These are phyloP conservation scores for Pomacea canaliculata DNA, from an alignment of 2,888 invertebrate genomes.

Conservation along the genomic window DNA sequence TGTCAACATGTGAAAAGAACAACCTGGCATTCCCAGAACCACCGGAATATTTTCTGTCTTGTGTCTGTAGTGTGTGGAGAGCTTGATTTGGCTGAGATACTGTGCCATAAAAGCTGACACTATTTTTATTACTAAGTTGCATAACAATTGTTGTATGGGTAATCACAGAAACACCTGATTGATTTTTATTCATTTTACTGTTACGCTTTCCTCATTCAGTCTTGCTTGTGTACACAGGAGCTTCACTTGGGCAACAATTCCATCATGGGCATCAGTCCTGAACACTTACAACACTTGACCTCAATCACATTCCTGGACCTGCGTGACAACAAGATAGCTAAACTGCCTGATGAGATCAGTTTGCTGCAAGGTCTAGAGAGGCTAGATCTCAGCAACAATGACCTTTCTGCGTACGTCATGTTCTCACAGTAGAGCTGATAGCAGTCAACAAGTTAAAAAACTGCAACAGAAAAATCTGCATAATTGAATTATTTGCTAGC, in stretches of 20 bases:
- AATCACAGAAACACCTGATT: not conserved
- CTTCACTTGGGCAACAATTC: slow-evolving; percentile 87
- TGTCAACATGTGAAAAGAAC: too few species aligned
- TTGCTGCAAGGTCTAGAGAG: slow-evolving; percentile 82
- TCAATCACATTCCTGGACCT: slow-evolving; percentile 76
- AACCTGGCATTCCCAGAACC: too few species aligned
- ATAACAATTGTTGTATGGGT: too few species aligned
- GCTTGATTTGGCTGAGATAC: too few species aligned
- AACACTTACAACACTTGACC: slow-evolving; percentile 65
- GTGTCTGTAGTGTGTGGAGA: too few species aligned
- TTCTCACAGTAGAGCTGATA: too few species aligned
- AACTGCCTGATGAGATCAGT: slow-evolving; percentile 84
- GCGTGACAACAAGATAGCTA: slow-evolving; percentile 83
- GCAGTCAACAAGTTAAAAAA: too few species aligned
- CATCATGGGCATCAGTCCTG: slow-evolving; percentile 80
- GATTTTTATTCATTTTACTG: slow-evolving; percentile 7
- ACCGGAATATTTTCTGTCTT: too few species aligned
- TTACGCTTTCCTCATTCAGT: not conserved
- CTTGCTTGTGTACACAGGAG: slow-evolving; percentile 71
- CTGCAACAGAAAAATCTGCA: too few species aligned
- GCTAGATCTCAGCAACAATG: slow-evolving; percentile 88
- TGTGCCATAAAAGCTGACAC: too few species aligned
- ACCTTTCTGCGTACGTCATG: slow-evolving; percentile 63
- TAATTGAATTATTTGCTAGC: too few species aligned
- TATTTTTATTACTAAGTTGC: too few species aligned